Base-by-base conservation (phyloP, 2,888 invertebrate genomes). In the Sphaeridia pumilis region DNA sequence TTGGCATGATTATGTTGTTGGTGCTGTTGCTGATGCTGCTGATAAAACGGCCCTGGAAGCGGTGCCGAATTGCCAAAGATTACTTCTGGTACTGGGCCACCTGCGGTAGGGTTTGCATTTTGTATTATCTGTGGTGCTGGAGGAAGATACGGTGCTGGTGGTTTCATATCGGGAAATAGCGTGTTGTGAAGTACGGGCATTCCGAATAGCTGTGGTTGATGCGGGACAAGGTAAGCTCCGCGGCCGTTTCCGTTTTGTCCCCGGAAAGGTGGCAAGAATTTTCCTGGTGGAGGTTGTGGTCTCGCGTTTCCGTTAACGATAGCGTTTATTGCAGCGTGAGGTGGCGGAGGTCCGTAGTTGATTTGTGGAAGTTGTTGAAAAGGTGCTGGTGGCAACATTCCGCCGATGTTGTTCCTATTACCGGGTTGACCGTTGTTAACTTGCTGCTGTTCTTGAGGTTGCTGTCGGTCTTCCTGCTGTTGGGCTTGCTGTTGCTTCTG, bases 391-490 rank as follows among this genome's bases (percentile, higher is more conserved):
- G 17, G 2, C 17, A 38, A 20, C 38, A 38, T 38, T 5, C 38
- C 38, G 20, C 20, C 38, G 20, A 38, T 17, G 20, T 38, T 38
- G 38, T 38, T 38, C n/a, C n/a, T n/a, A n/a, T n/a, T n/a, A n/a
- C n/a, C n/a, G n/a, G n/a, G n/a, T n/a, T n/a, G n/a, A n/a, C n/a
- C n/a, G n/a, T n/a, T n/a, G n/a, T n/a, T n/a, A n/a, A n/a, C n/a
- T n/a, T n/a, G n/a, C 24, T 27, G 24, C 10, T n/a, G 4, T 36
- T 7, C 36, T 7, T 36, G 36, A 27, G 25, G 4, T 24, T 21
- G 25, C 20, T 36, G 48, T n/a, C 48, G 20, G 17, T 38, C 7
- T 38, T 48, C 38, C 4, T 43, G 31, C 26, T 38, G 48, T 3
- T 38, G 48, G 17, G 34, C 31, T 26, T 17, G 36, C n/a, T 17